These are phyloP conservation scores for Hydrozoanthus gracilis DNA, from an alignment of 92 coral and sea anemone genomes.

Conservation along the genomic window DNA sequence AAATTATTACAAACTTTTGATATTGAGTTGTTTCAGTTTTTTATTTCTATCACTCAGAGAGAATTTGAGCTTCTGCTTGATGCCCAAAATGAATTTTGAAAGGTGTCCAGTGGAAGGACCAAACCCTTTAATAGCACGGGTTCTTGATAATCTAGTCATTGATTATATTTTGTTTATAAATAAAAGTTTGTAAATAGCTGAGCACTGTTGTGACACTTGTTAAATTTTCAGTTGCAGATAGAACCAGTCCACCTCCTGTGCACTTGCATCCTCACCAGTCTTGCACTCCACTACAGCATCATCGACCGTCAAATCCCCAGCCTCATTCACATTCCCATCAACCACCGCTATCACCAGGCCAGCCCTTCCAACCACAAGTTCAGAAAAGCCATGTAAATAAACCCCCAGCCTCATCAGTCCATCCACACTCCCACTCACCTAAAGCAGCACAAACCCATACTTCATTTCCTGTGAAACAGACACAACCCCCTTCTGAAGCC, in stretches of 20 bases:
- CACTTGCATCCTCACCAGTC: conserved; percentile 34
- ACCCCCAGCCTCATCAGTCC: background rate
- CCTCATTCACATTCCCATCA: conserved; percentile 13
- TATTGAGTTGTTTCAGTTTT: too few species aligned
- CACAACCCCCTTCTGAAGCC: background rate
- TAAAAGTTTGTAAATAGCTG: too few species aligned
- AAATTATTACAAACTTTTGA: too few species aligned
- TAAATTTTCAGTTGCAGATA: conserved; percentile 39
- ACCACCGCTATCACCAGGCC: background rate
- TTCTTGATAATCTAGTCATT: too few species aligned
- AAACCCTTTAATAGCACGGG: too few species aligned
- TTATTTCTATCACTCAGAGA: too few species aligned
- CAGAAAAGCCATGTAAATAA: background rate
- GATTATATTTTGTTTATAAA: too few species aligned
- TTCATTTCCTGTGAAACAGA: conserved; percentile 5
- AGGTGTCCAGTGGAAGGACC: too few species aligned
- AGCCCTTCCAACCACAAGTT: conserved; percentile 9
- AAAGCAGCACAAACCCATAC: background rate
- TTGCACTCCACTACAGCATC: background rate
- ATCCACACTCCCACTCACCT: background rate
- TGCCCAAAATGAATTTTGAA: too few species aligned
- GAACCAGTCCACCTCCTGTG: conserved; percentile 38
- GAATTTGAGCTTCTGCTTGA: too few species aligned
- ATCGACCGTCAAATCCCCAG: background rate
- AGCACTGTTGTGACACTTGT: background rate